A percentile compares a stretch with the other conserved stretches of the same genome.
Conservation (phyloP, 2,888 invertebrate genomes). For the Sarcophaga carnaria region DNA sequence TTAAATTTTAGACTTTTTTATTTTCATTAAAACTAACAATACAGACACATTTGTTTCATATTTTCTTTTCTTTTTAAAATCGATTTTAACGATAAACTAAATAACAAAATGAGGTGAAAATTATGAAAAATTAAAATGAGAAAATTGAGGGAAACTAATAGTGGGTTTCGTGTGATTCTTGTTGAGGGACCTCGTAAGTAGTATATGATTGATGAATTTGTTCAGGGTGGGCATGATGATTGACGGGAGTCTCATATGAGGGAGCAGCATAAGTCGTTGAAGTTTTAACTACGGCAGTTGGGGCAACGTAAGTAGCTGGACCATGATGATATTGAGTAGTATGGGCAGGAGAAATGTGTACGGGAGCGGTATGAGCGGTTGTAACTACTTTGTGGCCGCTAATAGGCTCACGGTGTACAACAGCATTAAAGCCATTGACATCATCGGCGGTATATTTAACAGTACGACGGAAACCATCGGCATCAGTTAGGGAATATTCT, state of each 20-base stretch:
- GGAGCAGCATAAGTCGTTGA: conserved; percentile 34
- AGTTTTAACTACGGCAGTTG: not conserved
- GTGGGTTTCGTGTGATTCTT: conserved; percentile 73
- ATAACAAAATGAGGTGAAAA: conserved; percentile 24
- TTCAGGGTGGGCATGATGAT: conserved; percentile 70
- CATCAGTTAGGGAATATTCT: conserved; percentile 80
- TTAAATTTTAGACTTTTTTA: not conserved
- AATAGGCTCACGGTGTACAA: conserved; percentile 79
- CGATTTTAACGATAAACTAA: conserved; percentile 4
- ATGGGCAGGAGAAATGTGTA: conserved; percentile 53
- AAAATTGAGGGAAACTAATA: conserved; percentile 66
- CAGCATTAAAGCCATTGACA: conserved; percentile 80
- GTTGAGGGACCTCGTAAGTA: conserved; percentile 73
- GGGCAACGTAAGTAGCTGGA: conserved; percentile 64
- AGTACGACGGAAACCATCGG: conserved; percentile 80
- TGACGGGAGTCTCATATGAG: conserved; percentile 69
- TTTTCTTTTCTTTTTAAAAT: not conserved
- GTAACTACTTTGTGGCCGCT: conserved; percentile 71
- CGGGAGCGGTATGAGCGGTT: conserved; percentile 65
- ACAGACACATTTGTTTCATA: not conserved
- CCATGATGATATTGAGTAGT: conserved; percentile 74
- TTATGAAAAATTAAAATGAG: conserved; percentile 9
- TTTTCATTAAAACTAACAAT: not conserved
- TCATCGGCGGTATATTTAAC: conserved; percentile 81
- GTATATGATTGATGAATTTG: conserved; percentile 66